Conservation (phyloP, 2,888 invertebrate genomes). For the Tholera decimalis region DNA sequence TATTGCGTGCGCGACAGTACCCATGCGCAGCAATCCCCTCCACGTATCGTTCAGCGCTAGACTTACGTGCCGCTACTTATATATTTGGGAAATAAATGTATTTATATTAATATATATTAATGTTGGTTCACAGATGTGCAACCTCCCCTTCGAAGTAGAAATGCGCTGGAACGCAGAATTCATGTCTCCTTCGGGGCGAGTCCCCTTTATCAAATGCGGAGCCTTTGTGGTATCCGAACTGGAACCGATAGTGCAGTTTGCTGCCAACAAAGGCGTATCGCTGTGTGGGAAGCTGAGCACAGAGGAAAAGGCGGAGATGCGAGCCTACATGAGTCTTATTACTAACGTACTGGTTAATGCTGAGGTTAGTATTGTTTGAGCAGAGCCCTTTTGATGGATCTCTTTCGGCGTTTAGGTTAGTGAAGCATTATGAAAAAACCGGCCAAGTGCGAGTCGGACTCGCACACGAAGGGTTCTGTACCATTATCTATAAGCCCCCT, state of each 20-base stretch:
- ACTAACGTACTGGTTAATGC: slow-evolving; percentile 97
- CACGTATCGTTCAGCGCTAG: too few species aligned
- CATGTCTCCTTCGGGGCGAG: slow-evolving; percentile 98
- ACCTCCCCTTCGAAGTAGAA: slow-evolving; percentile 95
- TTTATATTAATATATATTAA: too few species aligned
- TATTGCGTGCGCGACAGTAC: too few species aligned
- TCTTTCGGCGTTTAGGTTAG: too few species aligned
- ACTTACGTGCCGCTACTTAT: too few species aligned
- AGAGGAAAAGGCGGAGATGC: slow-evolving; percentile 97
- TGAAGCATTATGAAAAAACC: too few species aligned
- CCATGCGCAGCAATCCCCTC: too few species aligned
- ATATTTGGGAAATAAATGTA: too few species aligned
- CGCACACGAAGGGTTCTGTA: too few species aligned
- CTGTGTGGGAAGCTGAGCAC: slow-evolving; percentile 94
- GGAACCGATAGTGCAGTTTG: slow-evolving; percentile 97
- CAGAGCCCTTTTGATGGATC: too few species aligned
- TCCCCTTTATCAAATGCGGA: slow-evolving; percentile 98
- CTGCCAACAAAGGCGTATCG: slow-evolving; percentile 95
- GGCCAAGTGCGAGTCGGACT: too few species aligned
- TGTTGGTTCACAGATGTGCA: slow-evolving; percentile 94
- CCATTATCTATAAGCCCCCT: too few species aligned
- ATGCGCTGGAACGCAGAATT: slow-evolving; percentile 98
- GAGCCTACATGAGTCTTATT: slow-evolving; percentile 98
- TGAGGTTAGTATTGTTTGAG: slow-evolving; percentile 92
- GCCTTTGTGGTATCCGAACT: slow-evolving; percentile 97